phyloP scores from a whole-genome alignment of 2,888 invertebrate genomes.

The Endotricha flammealis region DNA sequence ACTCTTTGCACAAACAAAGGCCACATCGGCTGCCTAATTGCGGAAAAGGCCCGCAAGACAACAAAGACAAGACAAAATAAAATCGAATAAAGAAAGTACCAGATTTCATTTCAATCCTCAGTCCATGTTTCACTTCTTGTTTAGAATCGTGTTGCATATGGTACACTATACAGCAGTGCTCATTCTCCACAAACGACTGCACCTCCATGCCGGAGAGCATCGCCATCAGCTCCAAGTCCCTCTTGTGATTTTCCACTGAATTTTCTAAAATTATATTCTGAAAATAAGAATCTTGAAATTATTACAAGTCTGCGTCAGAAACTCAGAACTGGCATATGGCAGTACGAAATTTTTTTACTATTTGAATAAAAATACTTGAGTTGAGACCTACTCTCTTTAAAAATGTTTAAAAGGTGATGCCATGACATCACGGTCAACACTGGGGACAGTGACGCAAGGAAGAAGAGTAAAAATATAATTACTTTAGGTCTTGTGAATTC shows the following conservation, averaged over 20 bases:
- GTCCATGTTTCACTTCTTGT: constrained; percentile 47
- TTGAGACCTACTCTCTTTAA: neutral
- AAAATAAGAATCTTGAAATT: constrained; percentile 12
- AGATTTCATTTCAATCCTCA: constrained; percentile 49
- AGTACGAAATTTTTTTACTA: too few relatives aligned
- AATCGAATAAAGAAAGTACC: constrained; percentile 28
- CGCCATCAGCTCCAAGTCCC: constrained; percentile 42
- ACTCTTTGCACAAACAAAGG: neutral
- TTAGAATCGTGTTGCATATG: constrained; percentile 51
- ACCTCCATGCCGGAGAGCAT: constrained; percentile 59
- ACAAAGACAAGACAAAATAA: too few relatives aligned
- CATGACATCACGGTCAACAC: neutral
- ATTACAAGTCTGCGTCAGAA: neutral
- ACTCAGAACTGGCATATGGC: too few relatives aligned
- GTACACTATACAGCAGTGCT: constrained; percentile 55
- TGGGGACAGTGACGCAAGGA: too few relatives aligned
- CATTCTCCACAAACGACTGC: constrained; percentile 45
- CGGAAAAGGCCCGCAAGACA: too few relatives aligned
- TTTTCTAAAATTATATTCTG: constrained; percentile 52
- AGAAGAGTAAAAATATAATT: constrained; percentile 10
- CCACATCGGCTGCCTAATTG: neutral
- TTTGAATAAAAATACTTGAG: too few relatives aligned
- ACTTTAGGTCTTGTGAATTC: constrained; percentile 50
- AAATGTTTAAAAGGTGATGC: neutral
- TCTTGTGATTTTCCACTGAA: constrained; percentile 38